Conservation (phyloP, 2,888 invertebrate genomes). For the Eupithecia insigniata region DNA sequence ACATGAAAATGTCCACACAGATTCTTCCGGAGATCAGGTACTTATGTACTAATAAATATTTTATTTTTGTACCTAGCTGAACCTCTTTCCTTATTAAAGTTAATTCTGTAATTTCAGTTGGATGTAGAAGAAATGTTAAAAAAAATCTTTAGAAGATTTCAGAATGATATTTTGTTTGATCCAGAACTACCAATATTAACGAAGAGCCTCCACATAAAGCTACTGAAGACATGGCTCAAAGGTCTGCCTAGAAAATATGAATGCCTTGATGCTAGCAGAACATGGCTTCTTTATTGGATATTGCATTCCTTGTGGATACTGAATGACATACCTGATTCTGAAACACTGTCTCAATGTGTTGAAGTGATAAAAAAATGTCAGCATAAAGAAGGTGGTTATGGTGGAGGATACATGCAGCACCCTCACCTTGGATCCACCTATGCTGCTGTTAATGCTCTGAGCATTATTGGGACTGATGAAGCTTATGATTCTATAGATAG, state of each 20-base stretch:
- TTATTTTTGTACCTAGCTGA: neutral
- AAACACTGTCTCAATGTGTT: slow-evolving; percentile 69
- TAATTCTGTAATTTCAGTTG: slow-evolving; percentile 57
- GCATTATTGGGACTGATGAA: slow-evolving; percentile 93
- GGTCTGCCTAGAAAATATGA: slow-evolving; percentile 89
- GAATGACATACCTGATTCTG: slow-evolving; percentile 76
- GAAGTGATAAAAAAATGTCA: slow-evolving; percentile 86
- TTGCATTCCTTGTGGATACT: slow-evolving; percentile 93
- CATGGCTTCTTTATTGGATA: slow-evolving; percentile 99
- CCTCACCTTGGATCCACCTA: slow-evolving; percentile 98
- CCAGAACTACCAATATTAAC: slow-evolving; percentile 85
- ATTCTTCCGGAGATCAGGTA: slow-evolving; percentile 75
- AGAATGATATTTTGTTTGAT: slow-evolving; percentile 73
- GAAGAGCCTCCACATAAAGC: slow-evolving; percentile 86
- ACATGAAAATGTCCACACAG: slow-evolving; percentile 82
- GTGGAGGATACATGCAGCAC: slow-evolving; percentile 96
- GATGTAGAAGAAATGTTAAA: slow-evolving; percentile 71
- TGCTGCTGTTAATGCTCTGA: slow-evolving; percentile 96
- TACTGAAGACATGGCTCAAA: slow-evolving; percentile 87
- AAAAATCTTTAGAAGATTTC: slow-evolving; percentile 72
- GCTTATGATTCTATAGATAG: slow-evolving; percentile 95
- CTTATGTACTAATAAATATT: neutral
- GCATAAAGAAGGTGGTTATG: slow-evolving; percentile 93
- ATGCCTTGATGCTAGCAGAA: slow-evolving; percentile 96
- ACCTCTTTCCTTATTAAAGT: neutral